Percentiles rank a stretch among this genome's conserved stretches.
phyloP scores from a whole-genome alignment of 2,113 vertebrate genomes.

The Riparia riparia region DNA sequence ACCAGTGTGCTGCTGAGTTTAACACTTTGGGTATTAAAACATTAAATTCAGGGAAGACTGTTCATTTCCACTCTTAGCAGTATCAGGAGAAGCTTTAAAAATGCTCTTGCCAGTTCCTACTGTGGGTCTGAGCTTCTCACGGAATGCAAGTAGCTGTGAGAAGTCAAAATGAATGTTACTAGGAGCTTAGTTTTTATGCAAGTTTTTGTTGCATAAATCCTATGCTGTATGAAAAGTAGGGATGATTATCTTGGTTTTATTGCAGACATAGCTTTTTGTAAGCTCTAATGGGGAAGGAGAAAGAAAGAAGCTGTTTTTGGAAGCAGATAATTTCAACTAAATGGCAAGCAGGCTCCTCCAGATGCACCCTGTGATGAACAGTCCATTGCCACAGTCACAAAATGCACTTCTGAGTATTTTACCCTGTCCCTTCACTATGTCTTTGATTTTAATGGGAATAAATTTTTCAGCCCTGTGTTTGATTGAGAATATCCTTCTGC shows the following conservation, averaged over 20 bases:
- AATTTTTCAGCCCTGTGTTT: not conserved
- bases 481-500: not conserved
- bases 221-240: not conserved
- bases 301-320: not conserved
- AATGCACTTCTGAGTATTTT: not conserved
- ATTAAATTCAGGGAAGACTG: not conserved
- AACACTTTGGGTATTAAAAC: not conserved
- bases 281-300: not conserved
- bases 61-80: not conserved
- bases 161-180: not conserved
- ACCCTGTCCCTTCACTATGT: not conserved
- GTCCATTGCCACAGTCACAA: not conserved
- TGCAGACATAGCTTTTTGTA: not conserved
- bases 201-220: not conserved
- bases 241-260: not conserved
- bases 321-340: not conserved
- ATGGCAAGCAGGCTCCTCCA: not conserved
- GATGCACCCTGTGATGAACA: not conserved
- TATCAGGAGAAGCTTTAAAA: not conserved
- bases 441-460: not conserved
- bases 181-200: not conserved
- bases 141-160: not conserved
- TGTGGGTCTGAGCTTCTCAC: not conserved
- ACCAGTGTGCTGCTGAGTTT: rapidly evolving
- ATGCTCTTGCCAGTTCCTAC: not conserved